A percentile compares a stretch with the other conserved stretches of the same genome.
Conservation (phyloP, 1,140 invertebrate species). For the Homarus americanus region DNA sequence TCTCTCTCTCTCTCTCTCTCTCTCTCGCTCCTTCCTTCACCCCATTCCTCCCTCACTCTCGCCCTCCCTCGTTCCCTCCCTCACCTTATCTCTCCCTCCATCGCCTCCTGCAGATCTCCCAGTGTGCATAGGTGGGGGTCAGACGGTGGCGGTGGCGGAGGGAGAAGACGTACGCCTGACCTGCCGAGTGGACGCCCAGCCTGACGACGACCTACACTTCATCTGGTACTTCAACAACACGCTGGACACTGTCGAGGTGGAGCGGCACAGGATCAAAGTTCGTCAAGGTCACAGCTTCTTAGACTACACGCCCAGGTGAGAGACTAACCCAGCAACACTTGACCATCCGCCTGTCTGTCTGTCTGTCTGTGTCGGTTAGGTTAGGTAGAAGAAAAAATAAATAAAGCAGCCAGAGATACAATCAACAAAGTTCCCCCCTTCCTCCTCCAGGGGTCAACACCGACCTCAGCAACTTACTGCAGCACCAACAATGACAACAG, state of each 20-base stretch:
- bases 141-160: slow-evolving; percentile 69
- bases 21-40: too few species aligned
- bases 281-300: slow-evolving; percentile 46
- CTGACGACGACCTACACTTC: slow-evolving; percentile 64
- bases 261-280: slow-evolving; percentile 50
- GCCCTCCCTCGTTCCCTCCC: too few species aligned
- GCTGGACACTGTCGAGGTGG: slow-evolving; percentile 65
- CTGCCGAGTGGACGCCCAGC: slow-evolving; percentile 67
- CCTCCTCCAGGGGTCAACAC: too few species aligned
- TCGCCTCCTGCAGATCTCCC: slow-evolving; percentile 43
- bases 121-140: slow-evolving; percentile 57
- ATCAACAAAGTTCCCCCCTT: too few species aligned
- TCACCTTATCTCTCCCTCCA: neutral
- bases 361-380: neutral
- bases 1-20: slow-evolving; percentile 7
- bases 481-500: too few species aligned
- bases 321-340: neutral
- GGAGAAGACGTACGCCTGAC: slow-evolving; percentile 64
- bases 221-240: slow-evolving; percentile 73
- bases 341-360: neutral
- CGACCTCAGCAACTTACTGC: too few species aligned
- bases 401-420: too few species aligned
- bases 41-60: too few species aligned
- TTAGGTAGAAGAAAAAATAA: too few species aligned
- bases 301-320: slow-evolving; percentile 64